Base-by-base conservation (phyloP, 2,797 vertebrate species). In the Coracias cyanogaster region DNA sequence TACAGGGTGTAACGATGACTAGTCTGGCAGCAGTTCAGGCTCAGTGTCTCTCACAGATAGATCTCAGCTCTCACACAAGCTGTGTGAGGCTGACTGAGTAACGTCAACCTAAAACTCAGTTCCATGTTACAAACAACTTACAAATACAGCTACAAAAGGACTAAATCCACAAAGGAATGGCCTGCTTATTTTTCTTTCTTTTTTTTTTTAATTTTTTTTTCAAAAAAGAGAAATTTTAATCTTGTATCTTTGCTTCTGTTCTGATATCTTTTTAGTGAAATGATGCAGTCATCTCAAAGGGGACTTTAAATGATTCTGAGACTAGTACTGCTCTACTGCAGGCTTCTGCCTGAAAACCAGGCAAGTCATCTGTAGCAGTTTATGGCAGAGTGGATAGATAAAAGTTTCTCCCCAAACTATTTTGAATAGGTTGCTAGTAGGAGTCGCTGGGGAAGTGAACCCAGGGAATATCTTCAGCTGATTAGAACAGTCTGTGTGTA, bases 51-150 rank as follows among this genome's bases (percentile, higher is more conserved):
- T 76, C 51, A 25, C 22, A 52, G 43, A 77, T n/a, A 45, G 20
- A 29, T 45, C 29, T 43, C 13, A 65, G 19, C 20, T 67, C 57
- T 77, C 48, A 26, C 26, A 51, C 45, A 78, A 55, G 26, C 37
- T 41, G 7, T 18, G 17, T 43, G 58, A 81, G 45, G 10, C 45
- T 64, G 46, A 26, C 7, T 57, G 29, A 72, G 7, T 8, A 51
- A 28, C 0, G 0, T 5, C 20, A 58, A 43, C 8, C 5, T 81
- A 66, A 85, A 72, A 72, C 35, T 25, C 18, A 0, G 1, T 20
- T 74, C 31, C 41, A 39, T 85, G 2, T 80, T 82, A 45, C 15
- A 35, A 52, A 4, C 39, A 65, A 19, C 25, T 57, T 77, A 67
- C 7, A 77, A 85, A 60, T 54, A 49, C 8, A 60, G 12, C 12